Evolutionary conservation across 2,797 vertebrate genomes (phyloP).

Genomic region (Manis pentadactyla): DNA sequence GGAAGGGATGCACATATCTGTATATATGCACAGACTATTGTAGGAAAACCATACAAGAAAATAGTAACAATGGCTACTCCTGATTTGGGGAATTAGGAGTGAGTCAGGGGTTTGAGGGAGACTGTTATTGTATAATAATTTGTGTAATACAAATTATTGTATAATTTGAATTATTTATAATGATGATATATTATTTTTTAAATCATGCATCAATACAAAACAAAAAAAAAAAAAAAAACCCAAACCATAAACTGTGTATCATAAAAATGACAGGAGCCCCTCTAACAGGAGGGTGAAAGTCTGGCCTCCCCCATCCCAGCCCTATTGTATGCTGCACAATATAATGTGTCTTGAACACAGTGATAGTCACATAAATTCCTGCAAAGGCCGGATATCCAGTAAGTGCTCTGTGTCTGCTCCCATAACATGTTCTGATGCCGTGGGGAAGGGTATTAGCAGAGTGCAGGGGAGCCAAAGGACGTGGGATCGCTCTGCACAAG

Average conservation of each 20-base stretch:
- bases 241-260: background rate
- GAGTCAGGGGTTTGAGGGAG: background rate
- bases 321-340: background rate
- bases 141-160: too few relatives aligned
- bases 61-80: background rate
- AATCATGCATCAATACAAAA: background rate
- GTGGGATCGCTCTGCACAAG: background rate
- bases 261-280: background rate
- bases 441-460: background rate
- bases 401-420: background rate
- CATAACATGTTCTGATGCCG: too few relatives aligned
- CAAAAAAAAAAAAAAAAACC: background rate
- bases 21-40: background rate
- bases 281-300: background rate
- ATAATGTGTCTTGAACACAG: background rate
- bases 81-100: background rate
- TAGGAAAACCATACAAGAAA: background rate
- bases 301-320: background rate
- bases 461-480: background rate
- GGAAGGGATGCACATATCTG: background rate
- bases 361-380: background rate
- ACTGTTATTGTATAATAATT: background rate
- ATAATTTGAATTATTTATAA: background rate
- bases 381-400: background rate
- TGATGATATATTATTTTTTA: background rate